Percentiles rank a stretch among this genome's conserved stretches.
Conservation (phyloP, 2,888 invertebrate genomes). For the Drosophila paranaensis region DNA sequence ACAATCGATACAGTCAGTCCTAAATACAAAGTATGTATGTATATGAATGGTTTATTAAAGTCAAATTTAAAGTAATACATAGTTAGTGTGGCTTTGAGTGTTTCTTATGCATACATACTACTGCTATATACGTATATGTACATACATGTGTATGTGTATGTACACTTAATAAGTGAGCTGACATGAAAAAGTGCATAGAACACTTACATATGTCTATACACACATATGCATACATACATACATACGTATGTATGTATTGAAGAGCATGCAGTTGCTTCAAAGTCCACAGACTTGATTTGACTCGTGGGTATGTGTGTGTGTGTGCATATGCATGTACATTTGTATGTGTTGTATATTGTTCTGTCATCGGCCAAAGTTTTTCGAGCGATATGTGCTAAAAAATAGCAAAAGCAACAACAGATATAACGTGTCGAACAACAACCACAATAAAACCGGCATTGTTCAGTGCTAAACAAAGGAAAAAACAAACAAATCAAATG, state of each 20-base stretch:
- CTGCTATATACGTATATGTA: neutral
- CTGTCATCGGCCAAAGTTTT: constrained; percentile 48
- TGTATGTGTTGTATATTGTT: constrained; percentile 9
- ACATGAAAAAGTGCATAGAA: no score
- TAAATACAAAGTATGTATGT: no score
- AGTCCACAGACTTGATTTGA: constrained; percentile 45
- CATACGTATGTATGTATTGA: constrained; percentile 3
- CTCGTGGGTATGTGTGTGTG: constrained; percentile 28
- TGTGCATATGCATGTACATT: neutral
- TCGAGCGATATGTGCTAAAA: constrained; percentile 24
- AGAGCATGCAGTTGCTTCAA: constrained; percentile 38
- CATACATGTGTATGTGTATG: neutral
- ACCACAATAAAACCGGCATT: constrained; percentile 40
- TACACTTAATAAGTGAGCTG: no score
- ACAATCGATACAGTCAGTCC: constrained; percentile 26
- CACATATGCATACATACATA: neutral
- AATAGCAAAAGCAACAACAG: constrained; percentile 11
- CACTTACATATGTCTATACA: no score
- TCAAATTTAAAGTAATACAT: neutral
- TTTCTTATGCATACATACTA: neutral
- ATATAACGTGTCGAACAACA: constrained; percentile 7
- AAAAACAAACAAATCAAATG: constrained; percentile 17
- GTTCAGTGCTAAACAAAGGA: constrained; percentile 31
- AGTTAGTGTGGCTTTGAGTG: neutral
- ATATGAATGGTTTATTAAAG: constrained; percentile 24